Evolutionary conservation across 2,113 vertebrate genomes (phyloP).

Genomic region (Lophochroa leadbeateri): DNA sequence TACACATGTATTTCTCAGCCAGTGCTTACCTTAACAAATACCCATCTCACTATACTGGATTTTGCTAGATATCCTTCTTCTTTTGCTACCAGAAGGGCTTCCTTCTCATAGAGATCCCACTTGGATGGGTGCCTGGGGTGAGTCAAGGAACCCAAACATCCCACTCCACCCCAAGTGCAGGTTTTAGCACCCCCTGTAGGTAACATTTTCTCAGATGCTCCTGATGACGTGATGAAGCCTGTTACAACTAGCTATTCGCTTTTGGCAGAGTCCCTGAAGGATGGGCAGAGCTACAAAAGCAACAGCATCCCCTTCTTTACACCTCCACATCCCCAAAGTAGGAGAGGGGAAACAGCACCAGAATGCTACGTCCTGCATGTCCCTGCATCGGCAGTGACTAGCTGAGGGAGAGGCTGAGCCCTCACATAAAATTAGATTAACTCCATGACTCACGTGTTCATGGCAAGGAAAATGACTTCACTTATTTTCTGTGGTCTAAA

Average conservation of each 20-base stretch:
- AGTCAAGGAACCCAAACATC: background rate
- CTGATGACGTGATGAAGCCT: background rate
- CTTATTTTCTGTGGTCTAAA: background rate
- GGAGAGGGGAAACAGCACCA: background rate
- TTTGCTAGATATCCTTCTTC: background rate
- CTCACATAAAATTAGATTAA: background rate
- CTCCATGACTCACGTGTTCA: conserved; percentile 9
- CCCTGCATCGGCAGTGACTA: background rate
- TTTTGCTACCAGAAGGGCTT: background rate
- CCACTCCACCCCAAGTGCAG: background rate
- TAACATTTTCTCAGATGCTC: background rate
- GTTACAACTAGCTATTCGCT: background rate
- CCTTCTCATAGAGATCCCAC: background rate
- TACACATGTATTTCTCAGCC: background rate
- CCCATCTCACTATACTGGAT: background rate
- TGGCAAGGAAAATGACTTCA: background rate
- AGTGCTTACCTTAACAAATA: background rate
- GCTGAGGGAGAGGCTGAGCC: background rate
- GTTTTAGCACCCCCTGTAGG: background rate
- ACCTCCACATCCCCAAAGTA: background rate
- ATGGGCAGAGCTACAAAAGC: background rate
- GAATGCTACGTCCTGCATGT: background rate
- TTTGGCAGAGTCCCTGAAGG: background rate
- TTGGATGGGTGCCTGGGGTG: background rate
- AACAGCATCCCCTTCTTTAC: background rate